Base-by-base conservation (phyloP, 2,888 invertebrate genomes). In the Sacculina carcini region DNA sequence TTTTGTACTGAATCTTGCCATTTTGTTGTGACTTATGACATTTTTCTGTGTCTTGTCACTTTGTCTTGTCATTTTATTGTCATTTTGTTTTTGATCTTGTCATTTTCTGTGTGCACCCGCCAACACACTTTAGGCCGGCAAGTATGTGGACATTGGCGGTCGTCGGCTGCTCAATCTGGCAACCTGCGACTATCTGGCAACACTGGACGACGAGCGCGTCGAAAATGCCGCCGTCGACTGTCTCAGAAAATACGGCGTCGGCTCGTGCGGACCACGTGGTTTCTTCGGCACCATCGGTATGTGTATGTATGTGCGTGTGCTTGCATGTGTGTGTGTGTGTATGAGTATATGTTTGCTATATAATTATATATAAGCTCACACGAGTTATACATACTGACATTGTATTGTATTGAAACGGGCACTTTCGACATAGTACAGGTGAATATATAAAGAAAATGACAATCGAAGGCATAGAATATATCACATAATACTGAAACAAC, bases 121-220 rank as follows among this genome's bases (percentile, higher is more conserved):
- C 16, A 19, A 40, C 28, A 12, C n/a, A 26, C 26, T 14, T 24
- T 50, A 56, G 55, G 51, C 48, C 48, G 66, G 65, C 5, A 69
- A 69, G 58, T 61, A 64, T 52, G 61, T 71, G 34, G 59, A 57
- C 23, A 63, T 72, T 23, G 65, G 71, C 56, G 72, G 74, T 0
- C 64, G 67, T 40, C 66, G 73, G 50, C 80, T 78, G 58, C 65
- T 86, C 6, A 86, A 87, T 65, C 66, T 85, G 58, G 69, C 70
- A 12, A 68, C 71, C 3, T 64, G 69, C 48, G 72, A 73, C 60
- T 74, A 72, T 59, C 64, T 73, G 14, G 67, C 68, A 34, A 66
- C 74, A 58, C 63, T 68, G 51, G 71, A 70, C n/a, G 63, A 69
- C 49, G 70, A 69, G 14, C 64, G 69, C 54, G 67, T 73, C 34